Base-by-base conservation (phyloP, 2,888 invertebrate species). In the Encarsia formosa region DNA sequence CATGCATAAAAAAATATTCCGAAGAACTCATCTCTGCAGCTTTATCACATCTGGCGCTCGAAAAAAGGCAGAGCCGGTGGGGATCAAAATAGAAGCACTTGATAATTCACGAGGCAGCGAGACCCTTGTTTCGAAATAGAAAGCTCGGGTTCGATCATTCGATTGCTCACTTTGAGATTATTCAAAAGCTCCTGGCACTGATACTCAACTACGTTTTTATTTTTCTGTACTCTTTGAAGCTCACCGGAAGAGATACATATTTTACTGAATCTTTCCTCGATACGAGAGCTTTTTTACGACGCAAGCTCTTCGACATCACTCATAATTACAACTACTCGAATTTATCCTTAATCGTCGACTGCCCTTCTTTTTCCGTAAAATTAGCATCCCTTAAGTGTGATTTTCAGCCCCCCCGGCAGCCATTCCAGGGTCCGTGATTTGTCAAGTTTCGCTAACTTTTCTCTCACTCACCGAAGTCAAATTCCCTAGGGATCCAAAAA, bases 81-180 rank as follows among this genome's bases (percentile, higher is more conserved):
- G 22, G 43, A 43, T 43, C 43, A 29, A 24, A 43, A 43, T 43
- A 43, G 43, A 31, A 43, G 43, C 43, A 16, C 32, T 19, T 32
- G 43, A 43, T 43, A 23, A 43, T 43, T 43, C 43, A 43, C 32
- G 23, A 39, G 39, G 22, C n/a, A 20, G 20, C 34, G 26, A 20
- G 31, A 6, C 32, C 11, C 26, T 20, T 2, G 45, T 6, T 49
- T 20, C 41, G 24, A 49, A 41, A 41, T 48, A 48, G 40, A 48
- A 41, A 15, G 26, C 15, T n/a, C 31, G 31, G n/a, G 31, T 15
- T 24, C 29, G 26, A 29, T 32, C 41, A 20, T 37, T 47, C 39
- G 39, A 45, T 45, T n/a, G 18, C 20, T 18, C n/a, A n/a, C n/a
- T n/a, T n/a, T n/a, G n/a, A 13, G 5, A 5, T 13, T 13, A 4